These are phyloP conservation scores for Bimastos eiseni DNA, from an alignment of 2,888 invertebrate genomes.

Conservation along the genomic window DNA sequence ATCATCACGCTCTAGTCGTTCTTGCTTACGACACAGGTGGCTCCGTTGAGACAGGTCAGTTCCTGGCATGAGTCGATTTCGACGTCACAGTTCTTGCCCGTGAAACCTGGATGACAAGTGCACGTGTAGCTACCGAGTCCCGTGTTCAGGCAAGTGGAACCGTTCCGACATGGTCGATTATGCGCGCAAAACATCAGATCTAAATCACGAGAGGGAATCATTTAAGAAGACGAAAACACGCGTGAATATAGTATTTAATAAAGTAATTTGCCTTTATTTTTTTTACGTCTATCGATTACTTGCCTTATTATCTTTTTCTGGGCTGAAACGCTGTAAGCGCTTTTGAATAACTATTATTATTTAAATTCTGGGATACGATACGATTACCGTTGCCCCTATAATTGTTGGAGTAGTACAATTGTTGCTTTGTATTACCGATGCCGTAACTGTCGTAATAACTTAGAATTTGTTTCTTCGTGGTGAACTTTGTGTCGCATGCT, in stretches of 20 bases:
- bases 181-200: conserved; percentile 98
- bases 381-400: no score
- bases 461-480: not conserved
- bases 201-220: conserved; percentile 55
- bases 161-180: conserved; percentile 88
- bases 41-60: conserved; percentile 29
- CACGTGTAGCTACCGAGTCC: conserved; percentile 94
- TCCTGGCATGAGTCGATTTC: conserved; percentile 72
- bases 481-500: not conserved
- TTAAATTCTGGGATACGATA: no score
- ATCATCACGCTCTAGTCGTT: not conserved
- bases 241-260: no score
- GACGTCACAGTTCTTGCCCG: conserved; percentile 86
- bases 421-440: no score
- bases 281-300: no score
- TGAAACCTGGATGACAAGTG: conserved; percentile 83
- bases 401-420: not conserved
- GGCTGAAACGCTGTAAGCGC: no score
- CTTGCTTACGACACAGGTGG: conserved; percentile 23
- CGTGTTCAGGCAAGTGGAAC: conserved; percentile 92
- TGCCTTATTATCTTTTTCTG: no score
- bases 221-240: not conserved
- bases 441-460: not conserved
- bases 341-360: no score
- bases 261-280: no score